Base-by-base conservation (phyloP, 1,140 invertebrate genomes). In the Popillia japonica region DNA sequence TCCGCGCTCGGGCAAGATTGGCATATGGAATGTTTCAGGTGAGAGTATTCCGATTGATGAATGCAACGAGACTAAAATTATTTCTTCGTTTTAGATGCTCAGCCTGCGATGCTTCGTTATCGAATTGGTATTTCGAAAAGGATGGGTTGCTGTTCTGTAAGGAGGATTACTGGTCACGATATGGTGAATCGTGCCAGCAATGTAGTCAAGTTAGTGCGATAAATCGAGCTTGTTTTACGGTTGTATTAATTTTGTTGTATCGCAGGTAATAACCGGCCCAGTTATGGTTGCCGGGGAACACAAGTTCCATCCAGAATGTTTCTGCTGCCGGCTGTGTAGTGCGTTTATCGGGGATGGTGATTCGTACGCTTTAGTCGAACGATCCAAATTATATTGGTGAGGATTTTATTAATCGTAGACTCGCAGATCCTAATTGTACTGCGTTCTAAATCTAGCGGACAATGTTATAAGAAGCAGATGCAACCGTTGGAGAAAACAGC, bases 231-330 rank as follows among this genome's bases (percentile, higher is more conserved):
- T 73, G 44, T 41, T 22, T 48, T n/a, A 55, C 20, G 11, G 6
- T 22, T 4, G 40, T 40, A 74, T 41, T 74, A 3, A 74, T 55
- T 83, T 20, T 82, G 27, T 34, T 34, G 1, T 34, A 34, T 2
- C 27, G 27, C 27, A 92, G 91, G 88, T 94, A 76, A 97, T 97
- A 83, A 96, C 96, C 0, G 96, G 96, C 0, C 96, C 96, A 34
- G 95, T 98, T 68, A 98, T 98, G 96, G 92, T 96, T 79, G 96
- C 96, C 17, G 96, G 96, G 20, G 95, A 96, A 85, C 96, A 97
- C 87, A 95, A 96, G 86, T 98, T 96, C 88, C 96, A 98, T 88
- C 96, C 96, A 78, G 96, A 98, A 90, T 98, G 96, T 88, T 97
- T 98, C 89, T 92, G 93, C 80, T 98, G 96, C 85, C 89, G 89